Percentiles rank a stretch among this genome's conserved stretches.
These are phyloP conservation scores for Parazoanthus atlanticus DNA, from an alignment of 92 coral and sea anemone genomes.

Conservation along the genomic window DNA sequence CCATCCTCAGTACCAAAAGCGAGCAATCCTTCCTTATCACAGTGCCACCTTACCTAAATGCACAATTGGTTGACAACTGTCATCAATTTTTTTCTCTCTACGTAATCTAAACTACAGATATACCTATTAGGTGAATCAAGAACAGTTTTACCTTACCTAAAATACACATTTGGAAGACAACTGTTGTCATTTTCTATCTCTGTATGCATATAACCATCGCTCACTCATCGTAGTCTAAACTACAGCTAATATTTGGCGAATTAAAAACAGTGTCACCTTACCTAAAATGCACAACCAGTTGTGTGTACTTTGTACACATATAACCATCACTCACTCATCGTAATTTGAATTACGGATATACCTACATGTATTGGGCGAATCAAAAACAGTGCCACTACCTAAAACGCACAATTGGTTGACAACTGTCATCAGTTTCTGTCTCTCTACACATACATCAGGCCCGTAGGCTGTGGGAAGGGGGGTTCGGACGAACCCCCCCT, in stretches of 20 bases:
- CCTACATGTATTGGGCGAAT: no score
- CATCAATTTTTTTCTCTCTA: no score
- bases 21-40: slow-evolving; percentile 85
- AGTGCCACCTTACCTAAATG: slow-evolving; percentile 88
- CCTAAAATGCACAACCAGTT: background rate
- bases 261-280: background rate
- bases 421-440: background rate
- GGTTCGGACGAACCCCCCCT: no score
- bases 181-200: background rate
- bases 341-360: no score
- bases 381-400: slow-evolving; percentile 84
- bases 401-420: background rate
- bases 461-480: no score
- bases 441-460: no score
- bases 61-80: background rate
- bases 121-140: no score
- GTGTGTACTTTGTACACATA: background rate
- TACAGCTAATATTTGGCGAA: no score
- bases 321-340: no score
- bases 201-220: background rate
- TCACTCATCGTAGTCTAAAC: no score
- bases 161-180: background rate
- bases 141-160: background rate
- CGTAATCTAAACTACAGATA: no score
- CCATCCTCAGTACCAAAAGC: slow-evolving; percentile 98